These are phyloP conservation scores for Merluccius polli DNA, from an alignment of 2,797 vertebrate species.

Conservation along the genomic window DNA sequence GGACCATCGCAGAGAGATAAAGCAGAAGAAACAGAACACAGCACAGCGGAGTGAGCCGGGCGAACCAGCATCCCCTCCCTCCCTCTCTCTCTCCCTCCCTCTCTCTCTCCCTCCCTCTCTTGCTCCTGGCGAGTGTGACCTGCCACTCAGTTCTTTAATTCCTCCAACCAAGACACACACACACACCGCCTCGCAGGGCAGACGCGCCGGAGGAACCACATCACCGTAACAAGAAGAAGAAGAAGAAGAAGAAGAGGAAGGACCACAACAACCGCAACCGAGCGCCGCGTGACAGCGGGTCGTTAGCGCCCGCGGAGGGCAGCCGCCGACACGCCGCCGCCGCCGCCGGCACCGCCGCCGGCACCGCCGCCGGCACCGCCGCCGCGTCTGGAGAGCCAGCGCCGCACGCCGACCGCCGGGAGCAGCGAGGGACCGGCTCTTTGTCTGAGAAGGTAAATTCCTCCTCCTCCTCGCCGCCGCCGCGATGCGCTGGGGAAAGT, in stretches of 20 bases:
- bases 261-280: no score
- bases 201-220: no score
- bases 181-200: neutral
- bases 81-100: neutral
- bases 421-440: no score
- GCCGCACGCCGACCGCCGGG: no score
- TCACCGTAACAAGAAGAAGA: no score
- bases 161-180: neutral
- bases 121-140: neutral
- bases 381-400: neutral
- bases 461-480: no score
- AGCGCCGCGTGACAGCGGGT: no score
- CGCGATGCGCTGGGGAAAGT: no score
- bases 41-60: constrained; percentile 28
- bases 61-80: constrained; percentile 18
- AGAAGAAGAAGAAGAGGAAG: no score
- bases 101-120: neutral
- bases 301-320: no score
- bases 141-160: neutral
- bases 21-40: neutral
- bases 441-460: neutral
- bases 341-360: neutral
- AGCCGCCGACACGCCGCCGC: no score
- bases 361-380: no score
- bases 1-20: constrained; percentile 24